A percentile compares a stretch with the other conserved stretches of the same genome.
These are phyloP conservation scores for Drosophila chauvacae DNA, from an alignment of 1,140 invertebrate genomes.

Conservation along the genomic window DNA sequence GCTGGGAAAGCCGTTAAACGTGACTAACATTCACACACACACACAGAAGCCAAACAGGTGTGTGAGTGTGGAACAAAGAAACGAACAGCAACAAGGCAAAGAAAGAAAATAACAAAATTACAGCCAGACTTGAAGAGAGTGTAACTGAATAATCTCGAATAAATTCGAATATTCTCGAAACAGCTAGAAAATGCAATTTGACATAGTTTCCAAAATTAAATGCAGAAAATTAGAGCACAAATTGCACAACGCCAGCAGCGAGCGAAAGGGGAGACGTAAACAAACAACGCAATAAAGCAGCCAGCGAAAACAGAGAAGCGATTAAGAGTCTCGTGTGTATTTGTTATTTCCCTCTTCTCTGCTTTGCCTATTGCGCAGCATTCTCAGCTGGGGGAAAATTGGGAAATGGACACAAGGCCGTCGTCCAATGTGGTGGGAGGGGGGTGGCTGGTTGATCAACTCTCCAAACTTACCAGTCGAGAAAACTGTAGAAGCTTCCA, in stretches of 20 bases:
- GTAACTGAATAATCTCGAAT: conserved; percentile 8
- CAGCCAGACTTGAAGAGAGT: neutral
- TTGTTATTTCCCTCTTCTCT: neutral
- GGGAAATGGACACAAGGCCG: conserved; percentile 74
- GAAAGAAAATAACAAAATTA: conserved; percentile 16
- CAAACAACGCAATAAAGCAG: conserved; percentile 70
- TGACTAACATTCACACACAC: conserved; percentile 26
- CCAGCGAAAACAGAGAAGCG: conserved; percentile 71
- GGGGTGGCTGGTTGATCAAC: neutral
- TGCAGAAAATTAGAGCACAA: conserved; percentile 38
- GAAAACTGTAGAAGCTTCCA: conserved; percentile 17
- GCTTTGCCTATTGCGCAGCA: conserved; percentile 65
- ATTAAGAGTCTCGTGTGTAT: conserved; percentile 39
- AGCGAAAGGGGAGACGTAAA: conserved; percentile 62
- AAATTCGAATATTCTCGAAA: conserved; percentile 17
- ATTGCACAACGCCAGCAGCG: conserved; percentile 47
- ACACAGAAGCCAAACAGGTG: conserved; percentile 21
- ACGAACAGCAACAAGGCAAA: conserved; percentile 18
- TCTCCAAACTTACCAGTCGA: conserved; percentile 11
- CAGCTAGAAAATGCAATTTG: conserved; percentile 25
- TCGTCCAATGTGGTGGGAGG: conserved; percentile 14
- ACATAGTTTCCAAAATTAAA: conserved; percentile 79
- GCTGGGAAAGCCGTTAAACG: conserved; percentile 43
- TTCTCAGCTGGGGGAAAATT: conserved; percentile 45
- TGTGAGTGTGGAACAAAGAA: conserved; percentile 44